Percentiles rank a stretch among this genome's conserved stretches.
phyloP scores from a whole-genome alignment of 2,113 vertebrate genomes.

The Xiphophorus couchianus region DNA sequence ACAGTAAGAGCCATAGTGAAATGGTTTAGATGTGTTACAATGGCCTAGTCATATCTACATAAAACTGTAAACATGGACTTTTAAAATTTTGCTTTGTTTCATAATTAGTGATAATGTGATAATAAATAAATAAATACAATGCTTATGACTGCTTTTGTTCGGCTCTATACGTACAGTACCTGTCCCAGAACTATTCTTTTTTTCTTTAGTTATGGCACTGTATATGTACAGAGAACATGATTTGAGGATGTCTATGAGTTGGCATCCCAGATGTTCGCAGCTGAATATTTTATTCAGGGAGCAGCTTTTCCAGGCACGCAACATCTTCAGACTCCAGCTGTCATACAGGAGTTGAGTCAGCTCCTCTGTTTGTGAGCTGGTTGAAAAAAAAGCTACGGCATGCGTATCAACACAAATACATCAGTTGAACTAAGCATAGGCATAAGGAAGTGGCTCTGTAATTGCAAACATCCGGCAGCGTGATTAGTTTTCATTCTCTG shows the following conservation, averaged over 20 bases:
- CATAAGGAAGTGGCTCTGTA: conserved; percentile 37
- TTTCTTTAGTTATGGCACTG: not conserved
- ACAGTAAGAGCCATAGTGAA: not conserved
- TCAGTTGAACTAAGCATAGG: conserved; percentile 69
- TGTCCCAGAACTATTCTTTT: not conserved
- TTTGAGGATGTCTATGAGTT: conserved; percentile 32
- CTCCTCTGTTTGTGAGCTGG: conserved; percentile 43
- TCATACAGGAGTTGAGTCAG: conserved; percentile 59
- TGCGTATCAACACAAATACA: conserved; percentile 61
- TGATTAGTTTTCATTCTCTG: conserved; percentile 54
- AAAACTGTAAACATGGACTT: not conserved
- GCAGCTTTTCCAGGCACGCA: conserved; percentile 61
- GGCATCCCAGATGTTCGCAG: conserved; percentile 31
- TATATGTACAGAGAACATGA: conserved; percentile 25
- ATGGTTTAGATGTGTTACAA: not conserved
- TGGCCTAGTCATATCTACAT: not conserved
- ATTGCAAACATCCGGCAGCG: conserved; percentile 40
- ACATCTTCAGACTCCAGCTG: conserved; percentile 61
- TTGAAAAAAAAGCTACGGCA: conserved; percentile 42
- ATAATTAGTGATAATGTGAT: not conserved
- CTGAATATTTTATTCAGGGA: conserved; percentile 50
- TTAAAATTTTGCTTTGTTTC: not conserved
- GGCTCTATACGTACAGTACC: not conserved
- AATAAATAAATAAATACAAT: no score
- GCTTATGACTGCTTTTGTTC: no score